phyloP scores from a whole-genome alignment of 37 sponge, comb jelly and placozoan species.

The Spongilla lacustris region DNA sequence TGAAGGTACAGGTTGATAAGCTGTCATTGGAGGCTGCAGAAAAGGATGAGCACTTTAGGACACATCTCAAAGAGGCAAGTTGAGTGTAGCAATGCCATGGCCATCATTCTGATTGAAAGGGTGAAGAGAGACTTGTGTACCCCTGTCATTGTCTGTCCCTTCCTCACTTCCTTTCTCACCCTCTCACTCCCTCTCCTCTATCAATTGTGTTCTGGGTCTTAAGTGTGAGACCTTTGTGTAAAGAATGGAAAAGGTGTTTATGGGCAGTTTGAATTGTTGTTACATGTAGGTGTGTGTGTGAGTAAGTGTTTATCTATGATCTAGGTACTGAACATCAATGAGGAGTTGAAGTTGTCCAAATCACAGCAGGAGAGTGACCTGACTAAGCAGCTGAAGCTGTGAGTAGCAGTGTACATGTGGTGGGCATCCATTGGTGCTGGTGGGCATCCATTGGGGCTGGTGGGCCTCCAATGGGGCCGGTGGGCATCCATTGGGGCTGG shows the following conservation, averaged over 20 bases:
- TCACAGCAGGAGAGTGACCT: background rate
- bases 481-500: too few species aligned
- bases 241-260: background rate
- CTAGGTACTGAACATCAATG: background rate
- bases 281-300: too few species aligned
- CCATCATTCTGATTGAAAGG: too few species aligned
- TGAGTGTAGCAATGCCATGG: background rate
- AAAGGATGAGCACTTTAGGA: background rate
- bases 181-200: too few species aligned
- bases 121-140: too few species aligned
- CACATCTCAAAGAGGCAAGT: background rate
- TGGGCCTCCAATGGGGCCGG: too few species aligned
- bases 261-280: background rate
- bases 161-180: too few species aligned
- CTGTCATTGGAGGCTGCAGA: background rate
- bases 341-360: background rate
- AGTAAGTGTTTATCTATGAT: background rate
- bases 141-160: too few species aligned
- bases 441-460: too few species aligned
- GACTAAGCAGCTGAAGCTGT: background rate
- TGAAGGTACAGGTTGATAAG: conserved; percentile 2
- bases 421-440: too few species aligned
- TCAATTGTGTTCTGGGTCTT: too few species aligned
- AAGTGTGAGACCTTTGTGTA: background rate
- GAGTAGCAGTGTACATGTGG: too few species aligned